Conservation (phyloP, 1,140 invertebrate genomes). For the Mesaphorura yosii region DNA sequence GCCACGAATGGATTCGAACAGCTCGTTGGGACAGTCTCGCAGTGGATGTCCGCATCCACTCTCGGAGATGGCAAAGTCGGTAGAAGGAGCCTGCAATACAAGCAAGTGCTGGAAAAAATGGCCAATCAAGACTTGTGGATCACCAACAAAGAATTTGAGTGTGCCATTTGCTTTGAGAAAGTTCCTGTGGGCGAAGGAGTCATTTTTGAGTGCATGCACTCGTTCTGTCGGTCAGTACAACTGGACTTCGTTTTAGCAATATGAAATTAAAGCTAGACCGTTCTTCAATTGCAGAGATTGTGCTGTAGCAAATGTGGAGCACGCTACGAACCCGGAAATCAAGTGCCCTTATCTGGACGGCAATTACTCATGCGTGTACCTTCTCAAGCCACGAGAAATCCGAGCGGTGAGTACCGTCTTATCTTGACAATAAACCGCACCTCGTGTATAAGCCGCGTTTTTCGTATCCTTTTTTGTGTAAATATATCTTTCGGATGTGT, state of each 20-base stretch:
- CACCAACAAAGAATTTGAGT: conserved; percentile 1
- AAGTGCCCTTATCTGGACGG: background rate
- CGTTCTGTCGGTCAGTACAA: background rate
- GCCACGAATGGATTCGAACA: background rate
- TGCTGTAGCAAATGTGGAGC: background rate
- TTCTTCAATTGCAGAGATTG: conserved; percentile 5
- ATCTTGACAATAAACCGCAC: background rate
- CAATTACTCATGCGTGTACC: background rate
- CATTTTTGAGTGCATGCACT: conserved; percentile 1
- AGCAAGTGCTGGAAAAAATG: background rate
- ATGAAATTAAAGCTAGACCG: background rate
- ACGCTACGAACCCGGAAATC: background rate
- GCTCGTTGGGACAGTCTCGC: background rate
- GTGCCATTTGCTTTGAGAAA: background rate
- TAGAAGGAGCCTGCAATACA: background rate
- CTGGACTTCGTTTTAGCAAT: background rate
- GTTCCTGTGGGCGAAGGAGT: conserved; percentile 4
- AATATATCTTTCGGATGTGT: no score
- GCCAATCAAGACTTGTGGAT: background rate
- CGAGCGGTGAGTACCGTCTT: background rate
- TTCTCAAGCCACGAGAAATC: conserved; percentile 1
- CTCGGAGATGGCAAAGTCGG: background rate
- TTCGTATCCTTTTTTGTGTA: background rate
- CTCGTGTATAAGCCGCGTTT: background rate
- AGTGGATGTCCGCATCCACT: background rate